phyloP scores from a whole-genome alignment of 2,113 vertebrate genomes.

The Hypomesus transpacificus region DNA sequence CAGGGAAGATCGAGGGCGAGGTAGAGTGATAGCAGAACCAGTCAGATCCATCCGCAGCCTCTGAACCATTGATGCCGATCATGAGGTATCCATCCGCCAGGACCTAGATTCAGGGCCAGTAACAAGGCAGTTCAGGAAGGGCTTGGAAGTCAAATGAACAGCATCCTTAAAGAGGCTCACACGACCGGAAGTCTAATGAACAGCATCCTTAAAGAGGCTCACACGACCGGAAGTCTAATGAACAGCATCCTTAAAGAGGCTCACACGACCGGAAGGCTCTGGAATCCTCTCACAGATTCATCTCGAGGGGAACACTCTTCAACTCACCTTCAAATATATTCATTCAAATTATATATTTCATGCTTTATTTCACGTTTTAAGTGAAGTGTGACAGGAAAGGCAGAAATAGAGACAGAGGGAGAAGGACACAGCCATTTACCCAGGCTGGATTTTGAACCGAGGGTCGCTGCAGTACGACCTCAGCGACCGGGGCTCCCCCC shows the following conservation, averaged over 20 bases:
- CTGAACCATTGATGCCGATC: conserved; percentile 96
- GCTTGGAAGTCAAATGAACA: not conserved
- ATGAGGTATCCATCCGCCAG: conserved; percentile 94
- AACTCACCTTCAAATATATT: no score
- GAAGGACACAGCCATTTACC: not conserved
- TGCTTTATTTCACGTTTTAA: no score
- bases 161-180: not conserved
- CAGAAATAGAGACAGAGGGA: not conserved
- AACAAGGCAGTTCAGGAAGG: not conserved
- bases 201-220: not conserved
- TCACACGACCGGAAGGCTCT: not conserved
- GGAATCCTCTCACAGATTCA: no score
- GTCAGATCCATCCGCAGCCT: conserved; percentile 94
- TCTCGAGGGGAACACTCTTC: no score
- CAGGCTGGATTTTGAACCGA: not conserved
- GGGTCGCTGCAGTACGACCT: not conserved
- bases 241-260: not conserved
- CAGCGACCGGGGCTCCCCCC: no score
- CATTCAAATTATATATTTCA: no score
- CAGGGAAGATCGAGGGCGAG: conserved; percentile 95
- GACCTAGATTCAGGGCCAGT: conserved; percentile 71
- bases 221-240: not conserved
- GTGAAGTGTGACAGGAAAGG: not conserved
- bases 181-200: not conserved
- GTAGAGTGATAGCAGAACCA: conserved; percentile 97